Evolutionary conservation across 2,888 invertebrate genomes (phyloP).

Genomic region (Xestobium rufovillosum): DNA sequence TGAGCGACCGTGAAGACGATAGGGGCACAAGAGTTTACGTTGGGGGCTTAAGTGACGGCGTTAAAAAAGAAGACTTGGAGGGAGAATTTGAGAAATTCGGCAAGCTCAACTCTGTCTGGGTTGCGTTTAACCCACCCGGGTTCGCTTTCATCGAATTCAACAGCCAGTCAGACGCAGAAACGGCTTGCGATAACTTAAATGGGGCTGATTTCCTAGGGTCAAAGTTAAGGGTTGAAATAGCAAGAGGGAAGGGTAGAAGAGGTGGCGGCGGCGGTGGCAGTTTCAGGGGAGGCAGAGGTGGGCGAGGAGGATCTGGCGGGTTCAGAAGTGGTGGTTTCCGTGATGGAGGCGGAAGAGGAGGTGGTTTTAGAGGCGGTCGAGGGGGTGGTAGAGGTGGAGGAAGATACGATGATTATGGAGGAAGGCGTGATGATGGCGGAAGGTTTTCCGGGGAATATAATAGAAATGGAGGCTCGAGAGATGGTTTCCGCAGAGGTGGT

Average conservation of each 20-base stretch:
- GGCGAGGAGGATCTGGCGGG: constrained; percentile 34
- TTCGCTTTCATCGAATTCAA: constrained; percentile 92
- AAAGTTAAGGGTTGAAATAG: constrained; percentile 81
- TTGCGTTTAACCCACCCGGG: constrained; percentile 88
- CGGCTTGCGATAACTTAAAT: constrained; percentile 82
- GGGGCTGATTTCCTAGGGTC: constrained; percentile 82
- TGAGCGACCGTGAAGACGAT: constrained; percentile 34
- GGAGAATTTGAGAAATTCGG: constrained; percentile 87
- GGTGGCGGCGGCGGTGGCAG: constrained; percentile 53
- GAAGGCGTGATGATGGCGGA: constrained; percentile 19
- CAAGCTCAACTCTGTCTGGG: constrained; percentile 87
- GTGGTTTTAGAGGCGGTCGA: constrained; percentile 25
- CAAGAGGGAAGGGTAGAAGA: constrained; percentile 68
- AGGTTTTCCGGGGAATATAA: constrained; percentile 16
- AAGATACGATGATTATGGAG: constrained; percentile 18
- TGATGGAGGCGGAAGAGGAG: constrained; percentile 34
- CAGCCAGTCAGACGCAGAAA: constrained; percentile 80
- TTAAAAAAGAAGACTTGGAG: constrained; percentile 88
- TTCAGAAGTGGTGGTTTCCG: constrained; percentile 38
- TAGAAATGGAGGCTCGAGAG: constrained; percentile 28
- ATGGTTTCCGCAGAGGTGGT: constrained; percentile 30
- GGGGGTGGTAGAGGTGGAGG: constrained; percentile 27
- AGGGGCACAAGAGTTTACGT: constrained; percentile 78
- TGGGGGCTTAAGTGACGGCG: constrained; percentile 79
- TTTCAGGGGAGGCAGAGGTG: constrained; percentile 47